Evolutionary conservation across 2,113 vertebrate genomes (phyloP).

Genomic region (Anguilla japonica): DNA sequence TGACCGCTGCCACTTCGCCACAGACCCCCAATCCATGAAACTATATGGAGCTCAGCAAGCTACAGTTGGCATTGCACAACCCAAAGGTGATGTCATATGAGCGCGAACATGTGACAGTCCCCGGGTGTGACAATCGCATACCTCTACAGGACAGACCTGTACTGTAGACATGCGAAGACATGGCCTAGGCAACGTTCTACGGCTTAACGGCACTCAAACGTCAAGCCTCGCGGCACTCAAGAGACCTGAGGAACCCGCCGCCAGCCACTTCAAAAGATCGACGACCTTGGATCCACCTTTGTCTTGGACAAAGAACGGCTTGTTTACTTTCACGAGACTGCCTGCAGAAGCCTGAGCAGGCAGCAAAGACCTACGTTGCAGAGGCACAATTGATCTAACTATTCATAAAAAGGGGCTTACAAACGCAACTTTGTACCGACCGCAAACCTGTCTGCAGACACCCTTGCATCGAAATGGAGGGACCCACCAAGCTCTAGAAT

Average conservation of each 20-base stretch:
- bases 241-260: background rate
- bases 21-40: background rate
- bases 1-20: background rate
- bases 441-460: background rate
- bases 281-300: background rate
- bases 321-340: background rate
- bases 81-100: background rate
- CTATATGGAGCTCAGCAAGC: background rate
- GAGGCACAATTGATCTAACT: background rate
- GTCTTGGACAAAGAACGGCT: background rate
- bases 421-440: background rate
- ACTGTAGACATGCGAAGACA: background rate
- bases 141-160: conserved; percentile 25
- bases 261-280: background rate
- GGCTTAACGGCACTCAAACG: background rate
- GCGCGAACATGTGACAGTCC: background rate
- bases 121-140: background rate
- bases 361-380: background rate
- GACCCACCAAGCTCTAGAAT: background rate
- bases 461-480: background rate
- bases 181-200: background rate
- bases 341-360: background rate
- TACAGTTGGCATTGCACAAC: background rate
- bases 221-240: background rate
- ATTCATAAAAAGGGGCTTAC: background rate